These are phyloP conservation scores for Columba livia DNA, from an alignment of 2,113 vertebrate genomes.

Conservation along the genomic window DNA sequence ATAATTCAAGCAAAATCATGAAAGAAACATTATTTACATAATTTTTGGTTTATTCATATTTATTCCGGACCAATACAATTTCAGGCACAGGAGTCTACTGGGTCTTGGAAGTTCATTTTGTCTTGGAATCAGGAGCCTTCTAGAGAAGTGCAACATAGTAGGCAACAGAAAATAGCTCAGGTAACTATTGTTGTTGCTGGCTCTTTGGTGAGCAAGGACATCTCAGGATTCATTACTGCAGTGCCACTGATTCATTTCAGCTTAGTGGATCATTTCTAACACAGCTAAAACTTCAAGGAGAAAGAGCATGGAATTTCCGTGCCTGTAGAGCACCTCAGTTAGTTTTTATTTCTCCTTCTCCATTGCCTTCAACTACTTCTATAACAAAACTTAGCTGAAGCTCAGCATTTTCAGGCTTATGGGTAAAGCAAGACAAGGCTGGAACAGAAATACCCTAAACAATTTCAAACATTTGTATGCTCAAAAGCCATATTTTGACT, in stretches of 20 bases:
- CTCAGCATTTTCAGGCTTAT: background rate
- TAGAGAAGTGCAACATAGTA: background rate
- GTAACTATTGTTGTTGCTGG: background rate
- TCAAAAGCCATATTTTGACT: background rate
- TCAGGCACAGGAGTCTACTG: background rate
- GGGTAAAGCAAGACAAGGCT: background rate
- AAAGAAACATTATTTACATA: background rate
- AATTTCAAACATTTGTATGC: background rate
- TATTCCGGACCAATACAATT: background rate
- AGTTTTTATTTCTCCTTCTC: background rate
- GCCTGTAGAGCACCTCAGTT: background rate
- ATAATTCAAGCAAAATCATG: background rate
- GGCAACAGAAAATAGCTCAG: background rate
- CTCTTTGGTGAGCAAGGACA: background rate
- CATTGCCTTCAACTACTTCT: background rate
- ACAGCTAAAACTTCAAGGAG: background rate
- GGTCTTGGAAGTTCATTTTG: background rate
- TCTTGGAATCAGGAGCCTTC: background rate
- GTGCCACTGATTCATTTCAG: background rate
- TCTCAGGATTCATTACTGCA: background rate
- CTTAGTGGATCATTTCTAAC: background rate
- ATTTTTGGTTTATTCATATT: background rate
- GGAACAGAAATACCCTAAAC: background rate
- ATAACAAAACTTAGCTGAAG: background rate
- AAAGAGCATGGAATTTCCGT: background rate